Conservation (phyloP, 2,888 invertebrate genomes). For the Mesochorus sp. region DNA sequence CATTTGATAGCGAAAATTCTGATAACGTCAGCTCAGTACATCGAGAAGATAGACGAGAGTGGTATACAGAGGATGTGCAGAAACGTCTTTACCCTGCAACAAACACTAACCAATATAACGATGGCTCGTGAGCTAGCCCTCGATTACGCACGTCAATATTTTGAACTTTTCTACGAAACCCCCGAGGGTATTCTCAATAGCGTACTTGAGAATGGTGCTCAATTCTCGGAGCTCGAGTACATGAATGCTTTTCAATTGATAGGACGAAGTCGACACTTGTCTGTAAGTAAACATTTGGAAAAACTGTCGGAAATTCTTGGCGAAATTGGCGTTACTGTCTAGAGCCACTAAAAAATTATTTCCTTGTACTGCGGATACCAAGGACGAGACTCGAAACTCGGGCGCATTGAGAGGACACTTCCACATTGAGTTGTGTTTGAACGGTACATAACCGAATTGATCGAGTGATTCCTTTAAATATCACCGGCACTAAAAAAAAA, state of each 20-base stretch:
- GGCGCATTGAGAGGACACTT: no score
- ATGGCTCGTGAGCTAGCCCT: slow-evolving; percentile 91
- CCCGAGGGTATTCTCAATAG: slow-evolving; percentile 92
- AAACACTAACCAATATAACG: slow-evolving; percentile 92
- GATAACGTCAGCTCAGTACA: slow-evolving; percentile 90
- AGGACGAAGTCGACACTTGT: slow-evolving; percentile 83
- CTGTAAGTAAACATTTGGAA: slow-evolving; percentile 88
- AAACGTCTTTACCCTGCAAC: slow-evolving; percentile 92
- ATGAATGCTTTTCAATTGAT: slow-evolving; percentile 85
- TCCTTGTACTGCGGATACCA: not conserved
- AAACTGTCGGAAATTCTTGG: slow-evolving; percentile 93
- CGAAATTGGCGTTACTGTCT: slow-evolving; percentile 89
- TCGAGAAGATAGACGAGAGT: slow-evolving; percentile 90
- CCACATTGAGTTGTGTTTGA: no score
- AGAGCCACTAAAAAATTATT: slow-evolving; percentile 12
- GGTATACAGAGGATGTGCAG: slow-evolving; percentile 93
- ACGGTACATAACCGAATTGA: no score
- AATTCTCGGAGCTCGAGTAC: slow-evolving; percentile 89
- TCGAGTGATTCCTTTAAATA: no score
- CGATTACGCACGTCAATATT: slow-evolving; percentile 94
- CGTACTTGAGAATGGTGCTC: slow-evolving; percentile 93
- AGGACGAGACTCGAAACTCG: no score
- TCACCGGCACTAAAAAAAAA: no score
- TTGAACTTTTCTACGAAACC: slow-evolving; percentile 91
- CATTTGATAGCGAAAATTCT: slow-evolving; percentile 90